Evolutionary conservation across 2,113 vertebrate genomes (phyloP).

Genomic region (Micronisus gabar): DNA sequence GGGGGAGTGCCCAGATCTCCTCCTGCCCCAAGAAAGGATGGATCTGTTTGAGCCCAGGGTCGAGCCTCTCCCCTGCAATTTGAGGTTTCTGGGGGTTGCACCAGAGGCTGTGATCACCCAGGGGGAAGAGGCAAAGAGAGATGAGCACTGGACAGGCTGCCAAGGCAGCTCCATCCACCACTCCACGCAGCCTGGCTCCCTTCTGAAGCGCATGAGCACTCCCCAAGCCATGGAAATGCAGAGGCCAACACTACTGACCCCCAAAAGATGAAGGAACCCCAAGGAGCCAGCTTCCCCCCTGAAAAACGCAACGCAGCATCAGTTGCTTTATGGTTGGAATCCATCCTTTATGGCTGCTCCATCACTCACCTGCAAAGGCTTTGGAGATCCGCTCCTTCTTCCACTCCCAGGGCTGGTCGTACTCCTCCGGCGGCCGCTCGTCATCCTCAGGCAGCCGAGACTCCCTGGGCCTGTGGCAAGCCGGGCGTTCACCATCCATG

Average conservation of each 20-base stretch:
- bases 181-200: neutral
- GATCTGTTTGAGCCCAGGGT: neutral
- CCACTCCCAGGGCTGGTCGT: constrained; percentile 99
- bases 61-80: neutral
- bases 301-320: fast-evolving
- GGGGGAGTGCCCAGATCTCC: neutral
- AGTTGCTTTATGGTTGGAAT: neutral
- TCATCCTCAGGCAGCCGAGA: constrained; percentile 93
- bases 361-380: constrained; percentile 88
- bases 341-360: neutral
- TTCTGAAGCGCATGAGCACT: neutral
- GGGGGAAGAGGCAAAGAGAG: neutral
- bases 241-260: neutral
- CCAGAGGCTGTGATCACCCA: neutral
- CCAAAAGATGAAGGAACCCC: neutral
- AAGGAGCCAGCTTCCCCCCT: neutral
- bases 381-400: constrained; percentile 96
- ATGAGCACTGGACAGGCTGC: neutral
- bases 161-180: neutral
- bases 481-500: constrained; percentile 68
- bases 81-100: neutral
- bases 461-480: constrained; percentile 77
- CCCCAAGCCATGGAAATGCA: neutral
- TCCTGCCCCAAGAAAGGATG: neutral
- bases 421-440: constrained; percentile 93